phyloP scores from a whole-genome alignment of 1,140 invertebrate species.

The Eueides isabella region DNA sequence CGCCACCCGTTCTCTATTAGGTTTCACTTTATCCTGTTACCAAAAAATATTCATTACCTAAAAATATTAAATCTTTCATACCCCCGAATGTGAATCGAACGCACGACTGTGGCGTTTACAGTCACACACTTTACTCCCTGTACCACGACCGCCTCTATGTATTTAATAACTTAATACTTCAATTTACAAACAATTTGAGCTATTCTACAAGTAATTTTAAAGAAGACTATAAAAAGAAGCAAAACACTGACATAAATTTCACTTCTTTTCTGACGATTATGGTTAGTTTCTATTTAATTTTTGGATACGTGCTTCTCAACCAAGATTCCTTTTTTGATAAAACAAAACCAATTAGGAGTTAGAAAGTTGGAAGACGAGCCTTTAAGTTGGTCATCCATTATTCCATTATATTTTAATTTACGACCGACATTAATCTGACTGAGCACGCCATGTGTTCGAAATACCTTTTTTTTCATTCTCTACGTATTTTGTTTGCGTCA shows the following conservation, averaged over 20 bases:
- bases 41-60: too few relatives aligned
- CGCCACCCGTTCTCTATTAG: too few relatives aligned
- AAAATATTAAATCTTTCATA: too few relatives aligned
- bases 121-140: too few relatives aligned
- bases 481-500: too few relatives aligned
- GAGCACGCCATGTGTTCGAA: background rate
- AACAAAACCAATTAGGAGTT: constrained; percentile 14
- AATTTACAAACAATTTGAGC: background rate
- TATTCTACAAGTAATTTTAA: too few relatives aligned
- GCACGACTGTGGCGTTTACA: too few relatives aligned
- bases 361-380: constrained; percentile 20
- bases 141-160: too few relatives aligned
- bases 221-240: too few relatives aligned
- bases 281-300: constrained; percentile 16
- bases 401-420: constrained; percentile 8
- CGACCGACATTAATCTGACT: background rate
- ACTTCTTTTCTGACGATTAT: background rate
- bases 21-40: too few relatives aligned
- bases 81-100: too few relatives aligned
- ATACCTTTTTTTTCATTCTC: background rate
- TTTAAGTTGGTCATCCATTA: constrained; percentile 4
- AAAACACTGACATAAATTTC: constrained; percentile 8
- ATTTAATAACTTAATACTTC: too few relatives aligned
- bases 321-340: constrained; percentile 20
- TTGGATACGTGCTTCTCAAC: constrained; percentile 13